Evolutionary conservation across 2,797 vertebrate genomes (phyloP).

Genomic region (Hyperoplus immaculatus): DNA sequence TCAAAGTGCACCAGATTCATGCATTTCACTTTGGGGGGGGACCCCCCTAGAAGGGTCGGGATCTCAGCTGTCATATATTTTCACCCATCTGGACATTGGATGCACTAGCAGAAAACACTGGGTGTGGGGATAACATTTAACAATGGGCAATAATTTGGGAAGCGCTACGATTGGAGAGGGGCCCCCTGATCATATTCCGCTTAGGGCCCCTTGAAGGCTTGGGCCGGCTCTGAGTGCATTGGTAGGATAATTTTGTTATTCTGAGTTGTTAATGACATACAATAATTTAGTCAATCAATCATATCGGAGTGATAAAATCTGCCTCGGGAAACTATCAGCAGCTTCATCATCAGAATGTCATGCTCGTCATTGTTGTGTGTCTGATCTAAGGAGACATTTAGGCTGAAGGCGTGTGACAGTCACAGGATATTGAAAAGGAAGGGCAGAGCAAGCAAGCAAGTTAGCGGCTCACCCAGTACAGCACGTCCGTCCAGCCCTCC

Average conservation of each 20-base stretch:
- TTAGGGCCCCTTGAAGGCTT: too few relatives aligned
- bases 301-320: slow-evolving; percentile 54
- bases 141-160: too few relatives aligned
- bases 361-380: slow-evolving; percentile 44
- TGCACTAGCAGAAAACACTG: too few relatives aligned
- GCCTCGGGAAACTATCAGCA: slow-evolving; percentile 68
- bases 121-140: too few relatives aligned
- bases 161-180: too few relatives aligned
- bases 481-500: slow-evolving; percentile 99
- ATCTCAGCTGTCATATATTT: too few relatives aligned
- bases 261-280: slow-evolving; percentile 40
- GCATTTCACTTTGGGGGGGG: too few relatives aligned
- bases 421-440: slow-evolving; percentile 36
- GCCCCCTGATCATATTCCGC: too few relatives aligned
- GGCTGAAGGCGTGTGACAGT: slow-evolving; percentile 48
- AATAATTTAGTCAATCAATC: slow-evolving; percentile 69
- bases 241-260: slow-evolving; percentile 17
- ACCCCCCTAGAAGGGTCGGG: too few relatives aligned
- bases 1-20: too few relatives aligned
- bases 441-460: background rate
- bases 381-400: slow-evolving; percentile 55
- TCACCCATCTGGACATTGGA: too few relatives aligned
- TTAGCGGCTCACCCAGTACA: slow-evolving; percentile 94
- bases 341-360: slow-evolving; percentile 66
- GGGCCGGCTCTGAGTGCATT: too few relatives aligned